Percentiles rank a stretch among this genome's conserved stretches.
These are phyloP conservation scores for Myripristis murdjan DNA, from an alignment of 2,797 vertebrate genomes.

Conservation along the genomic window DNA sequence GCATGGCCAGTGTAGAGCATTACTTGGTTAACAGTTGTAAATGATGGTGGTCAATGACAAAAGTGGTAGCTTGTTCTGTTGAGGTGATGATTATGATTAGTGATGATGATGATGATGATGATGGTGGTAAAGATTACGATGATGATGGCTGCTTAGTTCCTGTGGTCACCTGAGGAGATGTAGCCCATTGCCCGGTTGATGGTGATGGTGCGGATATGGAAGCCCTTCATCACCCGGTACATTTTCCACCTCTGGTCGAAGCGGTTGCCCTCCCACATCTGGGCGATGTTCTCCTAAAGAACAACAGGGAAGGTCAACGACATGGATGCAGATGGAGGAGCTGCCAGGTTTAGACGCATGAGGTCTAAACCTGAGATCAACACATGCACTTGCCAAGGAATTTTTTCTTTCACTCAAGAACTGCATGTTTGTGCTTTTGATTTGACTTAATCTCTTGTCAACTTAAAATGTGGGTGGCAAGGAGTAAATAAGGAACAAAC, in stretches of 20 bases:
- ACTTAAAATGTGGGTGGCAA: not conserved
- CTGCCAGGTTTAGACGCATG: not conserved
- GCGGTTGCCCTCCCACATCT: slow-evolving; percentile 16
- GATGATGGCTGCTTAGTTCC: slow-evolving; percentile 47
- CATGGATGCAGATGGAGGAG: not conserved
- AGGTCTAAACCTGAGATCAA: no score
- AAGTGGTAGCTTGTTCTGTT: not conserved
- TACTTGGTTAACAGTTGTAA: slow-evolving; percentile 31
- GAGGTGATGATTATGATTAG: not conserved
- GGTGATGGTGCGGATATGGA: slow-evolving; percentile 87
- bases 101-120: slow-evolving; percentile 9
- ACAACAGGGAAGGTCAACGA: not conserved
- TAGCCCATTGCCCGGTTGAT: slow-evolving; percentile 88
- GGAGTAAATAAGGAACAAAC: slow-evolving; percentile 23
- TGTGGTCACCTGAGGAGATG: slow-evolving; percentile 79
- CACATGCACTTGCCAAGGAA: no score
- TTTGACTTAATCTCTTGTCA: no score
- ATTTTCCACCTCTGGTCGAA: slow-evolving; percentile 81
- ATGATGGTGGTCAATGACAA: slow-evolving; percentile 47
- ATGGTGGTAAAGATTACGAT: slow-evolving; percentile 1
- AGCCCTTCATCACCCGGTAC: slow-evolving; percentile 86
- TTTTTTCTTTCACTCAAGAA: no score
- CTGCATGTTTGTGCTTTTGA: no score
- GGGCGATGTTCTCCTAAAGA: not conserved
- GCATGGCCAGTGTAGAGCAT: slow-evolving; percentile 22